Base-by-base conservation (phyloP, 2,888 invertebrate species). In the Caradrina kadenii region DNA sequence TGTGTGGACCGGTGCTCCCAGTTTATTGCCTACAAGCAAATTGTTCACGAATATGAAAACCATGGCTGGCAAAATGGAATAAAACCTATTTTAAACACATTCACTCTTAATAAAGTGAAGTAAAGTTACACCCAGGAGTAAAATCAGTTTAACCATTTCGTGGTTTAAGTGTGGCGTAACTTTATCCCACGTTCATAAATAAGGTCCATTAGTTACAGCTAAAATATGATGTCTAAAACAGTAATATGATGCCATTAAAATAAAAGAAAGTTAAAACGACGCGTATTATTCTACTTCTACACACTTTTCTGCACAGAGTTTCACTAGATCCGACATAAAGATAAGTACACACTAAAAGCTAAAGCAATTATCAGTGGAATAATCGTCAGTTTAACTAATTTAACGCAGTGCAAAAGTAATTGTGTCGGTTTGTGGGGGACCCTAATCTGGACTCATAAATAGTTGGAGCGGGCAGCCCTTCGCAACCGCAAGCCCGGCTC, bases 371-470 rank as follows among this genome's bases (percentile, higher is more conserved):
- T 80, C 77, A 78, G 69, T 68, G 35, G 50, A 76, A 80, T 72
- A 80, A 64, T 72, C 60, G 42, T 77, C 65, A 77, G 50, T 73
- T 79, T 66, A 69, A 69, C 79, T 69, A 73, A 82, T 73, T 82
- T 71, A 62, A 62, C 69, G 69, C 58, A 69, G 70, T 73, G 73
- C 80, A 76, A 73, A 82, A 84, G 84, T 74, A 84, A 82, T 84
- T 82, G 73, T 76, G 80, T 81, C 66, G 68, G 73, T 65, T 76
- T 84, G 80, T 68, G 72, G 80, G 74, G 68, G 69, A 71, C 76
- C 79, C 71, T 76, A 82, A 82, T 82, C 82, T 82, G 65, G 60
- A 52, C 66, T 69, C 85, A 73, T 82, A 82, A 84, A 82, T 82
- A 82, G 73, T 84, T 64, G 63, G 60, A 42, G 63, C 54, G 21